phyloP scores from a whole-genome alignment of 2,113 vertebrate species.

The Phoxinus phoxinus region DNA sequence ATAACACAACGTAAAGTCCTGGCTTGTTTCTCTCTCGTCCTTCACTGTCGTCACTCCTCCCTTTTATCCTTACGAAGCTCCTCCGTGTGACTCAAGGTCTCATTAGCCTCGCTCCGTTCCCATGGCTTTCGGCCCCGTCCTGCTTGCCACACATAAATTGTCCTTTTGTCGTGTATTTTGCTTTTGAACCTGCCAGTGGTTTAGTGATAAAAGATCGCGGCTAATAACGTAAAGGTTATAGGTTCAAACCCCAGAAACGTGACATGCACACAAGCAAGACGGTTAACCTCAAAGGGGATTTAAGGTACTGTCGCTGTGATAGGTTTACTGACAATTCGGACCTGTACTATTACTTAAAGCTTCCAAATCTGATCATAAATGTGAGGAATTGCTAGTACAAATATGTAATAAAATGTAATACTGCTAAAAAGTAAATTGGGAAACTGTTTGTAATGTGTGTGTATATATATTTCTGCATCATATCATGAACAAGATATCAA shows the following conservation, averaged over 20 bases:
- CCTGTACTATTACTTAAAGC: neutral
- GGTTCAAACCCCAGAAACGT: neutral
- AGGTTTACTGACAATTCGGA: neutral
- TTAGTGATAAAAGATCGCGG: neutral
- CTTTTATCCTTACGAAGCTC: too few relatives aligned
- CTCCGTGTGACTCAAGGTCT: too few relatives aligned
- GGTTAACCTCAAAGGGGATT: neutral
- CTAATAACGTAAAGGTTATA: neutral
- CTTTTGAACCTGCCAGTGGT: neutral
- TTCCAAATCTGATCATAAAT: neutral
- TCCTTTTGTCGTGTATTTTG: neutral
- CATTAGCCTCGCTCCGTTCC: too few relatives aligned
- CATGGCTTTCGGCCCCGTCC: too few relatives aligned
- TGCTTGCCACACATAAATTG: too few relatives aligned
- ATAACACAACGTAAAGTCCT: too few relatives aligned
- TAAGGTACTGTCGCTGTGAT: neutral
- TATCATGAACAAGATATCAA: neutral
- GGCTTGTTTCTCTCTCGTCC: too few relatives aligned
- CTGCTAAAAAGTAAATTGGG: neutral
- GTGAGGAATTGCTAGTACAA: neutral
- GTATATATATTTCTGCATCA: neutral
- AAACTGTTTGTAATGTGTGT: neutral
- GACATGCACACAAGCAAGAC: neutral
- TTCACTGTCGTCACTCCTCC: too few relatives aligned
- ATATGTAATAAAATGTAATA: neutral